Evolutionary conservation across 2,113 vertebrate genomes (phyloP).

Genomic region (Microtus ochrogaster): DNA sequence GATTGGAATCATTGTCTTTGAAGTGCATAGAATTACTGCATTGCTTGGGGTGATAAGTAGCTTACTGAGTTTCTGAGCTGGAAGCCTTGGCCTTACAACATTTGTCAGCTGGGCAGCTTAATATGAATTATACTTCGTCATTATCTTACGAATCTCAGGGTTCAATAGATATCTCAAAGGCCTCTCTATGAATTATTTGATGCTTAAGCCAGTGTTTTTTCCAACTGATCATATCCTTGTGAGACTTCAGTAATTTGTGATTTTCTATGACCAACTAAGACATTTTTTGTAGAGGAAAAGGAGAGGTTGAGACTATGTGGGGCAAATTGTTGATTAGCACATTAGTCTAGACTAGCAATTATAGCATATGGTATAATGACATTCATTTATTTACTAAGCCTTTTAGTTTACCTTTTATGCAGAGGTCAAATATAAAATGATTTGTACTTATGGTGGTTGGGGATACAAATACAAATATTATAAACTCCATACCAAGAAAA

Average conservation of each 20-base stretch:
- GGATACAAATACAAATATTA: slow-evolving; percentile 51
- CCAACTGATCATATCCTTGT: not conserved
- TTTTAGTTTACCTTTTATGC: not conserved
- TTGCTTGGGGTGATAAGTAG: not conserved
- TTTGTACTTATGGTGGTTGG: not conserved
- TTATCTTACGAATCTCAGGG: not conserved
- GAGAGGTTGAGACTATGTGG: not conserved
- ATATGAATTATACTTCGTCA: not conserved
- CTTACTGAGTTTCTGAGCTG: not conserved
- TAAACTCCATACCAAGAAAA: slow-evolving; percentile 10
- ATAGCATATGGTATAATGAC: not conserved
- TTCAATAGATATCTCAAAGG: slow-evolving; percentile 28
- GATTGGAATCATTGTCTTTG: slow-evolving; percentile 20
- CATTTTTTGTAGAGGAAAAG: not conserved
- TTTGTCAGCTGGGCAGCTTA: not conserved
- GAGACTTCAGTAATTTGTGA: not conserved
- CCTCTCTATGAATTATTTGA: not conserved
- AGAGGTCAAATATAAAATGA: slow-evolving; percentile 48
- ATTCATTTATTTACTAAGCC: not conserved
- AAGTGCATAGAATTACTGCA: not conserved
- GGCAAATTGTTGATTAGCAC: not conserved
- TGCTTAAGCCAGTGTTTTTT: not conserved
- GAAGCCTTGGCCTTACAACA: not conserved
- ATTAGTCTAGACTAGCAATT: not conserved
- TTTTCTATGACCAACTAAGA: not conserved